Base-by-base conservation (phyloP, 1,140 invertebrate genomes). In the Pseudomyrmex dendroicus region DNA sequence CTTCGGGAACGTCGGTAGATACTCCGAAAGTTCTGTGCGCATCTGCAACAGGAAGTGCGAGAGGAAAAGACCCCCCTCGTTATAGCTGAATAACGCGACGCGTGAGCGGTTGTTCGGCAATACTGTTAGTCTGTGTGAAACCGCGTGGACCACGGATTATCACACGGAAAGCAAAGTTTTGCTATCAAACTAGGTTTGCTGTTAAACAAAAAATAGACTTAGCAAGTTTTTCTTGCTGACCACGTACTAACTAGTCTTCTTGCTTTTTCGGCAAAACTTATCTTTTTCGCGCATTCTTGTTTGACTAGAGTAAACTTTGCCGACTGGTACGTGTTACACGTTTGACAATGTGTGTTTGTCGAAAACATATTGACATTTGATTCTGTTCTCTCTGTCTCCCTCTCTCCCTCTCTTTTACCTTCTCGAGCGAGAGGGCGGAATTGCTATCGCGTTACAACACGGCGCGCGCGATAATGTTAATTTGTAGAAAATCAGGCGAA, bases 401-500 rank as follows among this genome's bases (percentile, higher is more conserved):
- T 5, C 35, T 35, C 35, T 35, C 35, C 5, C 5, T 35, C 35
- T 35, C 35, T 25, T 35, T 35, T 5, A 5, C 4, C 5, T 5
- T 5, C 35, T 35, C 35, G 2, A 25, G 22, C 4, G 17, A 10
- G 17, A 67, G 17, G 10, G 25, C 17, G 17, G n/a, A 10, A 15
- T 77, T 35, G 35, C 67, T 68, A 68, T 46, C 35, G 63, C n/a
- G 48, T 44, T 56, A 20, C 59, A 1, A 52, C n/a, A 20, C 13
- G 5, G 5, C 35, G 5, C 35, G 35, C n/a, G 10, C 15, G 13
- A 56, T 77, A 68, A 56, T 7, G 17, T 77, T 46, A 68, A 77
- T 56, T 77, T 56, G 52, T 57, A 77, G 66, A 35, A 67, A 77
- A 77, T 76, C 62, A 67, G 48, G 35, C 44, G 59, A 52, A 56